Conservation (phyloP, 2,888 invertebrate genomes). For the Clanis bilineata region DNA sequence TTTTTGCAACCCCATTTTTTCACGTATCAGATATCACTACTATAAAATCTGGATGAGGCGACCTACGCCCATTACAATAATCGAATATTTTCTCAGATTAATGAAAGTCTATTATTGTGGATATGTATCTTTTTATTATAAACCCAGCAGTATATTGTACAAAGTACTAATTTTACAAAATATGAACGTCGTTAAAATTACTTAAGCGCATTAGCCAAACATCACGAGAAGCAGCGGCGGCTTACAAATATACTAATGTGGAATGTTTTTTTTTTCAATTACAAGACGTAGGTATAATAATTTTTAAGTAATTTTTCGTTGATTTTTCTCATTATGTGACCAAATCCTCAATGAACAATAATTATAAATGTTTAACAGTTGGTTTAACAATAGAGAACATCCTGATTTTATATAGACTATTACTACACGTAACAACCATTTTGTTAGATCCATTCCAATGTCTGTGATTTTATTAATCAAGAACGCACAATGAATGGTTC, state of each 20-base stretch:
- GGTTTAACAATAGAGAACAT: too few species aligned
- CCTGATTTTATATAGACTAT: too few species aligned
- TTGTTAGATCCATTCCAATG: too few species aligned
- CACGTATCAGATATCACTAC: too few species aligned
- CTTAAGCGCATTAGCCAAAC: constrained; percentile 9
- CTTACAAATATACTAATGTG: not conserved
- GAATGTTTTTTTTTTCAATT: not conserved
- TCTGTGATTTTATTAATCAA: too few species aligned
- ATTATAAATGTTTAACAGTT: too few species aligned
- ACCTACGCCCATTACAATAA: too few species aligned
- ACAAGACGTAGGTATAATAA: not conserved
- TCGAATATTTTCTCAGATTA: too few species aligned
- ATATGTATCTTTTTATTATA: constrained; percentile 11
- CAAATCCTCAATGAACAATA: too few species aligned
- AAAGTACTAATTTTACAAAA: constrained; percentile 12
- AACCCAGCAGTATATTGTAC: constrained; percentile 9
- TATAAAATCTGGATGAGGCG: too few species aligned
- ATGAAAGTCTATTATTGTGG: not conserved
- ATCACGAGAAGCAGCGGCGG: not conserved
- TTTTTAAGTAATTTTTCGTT: not conserved
- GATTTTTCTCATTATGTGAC: not conserved
- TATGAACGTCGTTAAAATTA: not conserved
- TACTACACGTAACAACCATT: too few species aligned
- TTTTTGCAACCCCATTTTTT: not conserved
- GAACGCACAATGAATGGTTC: not conserved